Conservation (phyloP, 1,140 invertebrate genomes). For the Diploscapter pachys region DNA sequence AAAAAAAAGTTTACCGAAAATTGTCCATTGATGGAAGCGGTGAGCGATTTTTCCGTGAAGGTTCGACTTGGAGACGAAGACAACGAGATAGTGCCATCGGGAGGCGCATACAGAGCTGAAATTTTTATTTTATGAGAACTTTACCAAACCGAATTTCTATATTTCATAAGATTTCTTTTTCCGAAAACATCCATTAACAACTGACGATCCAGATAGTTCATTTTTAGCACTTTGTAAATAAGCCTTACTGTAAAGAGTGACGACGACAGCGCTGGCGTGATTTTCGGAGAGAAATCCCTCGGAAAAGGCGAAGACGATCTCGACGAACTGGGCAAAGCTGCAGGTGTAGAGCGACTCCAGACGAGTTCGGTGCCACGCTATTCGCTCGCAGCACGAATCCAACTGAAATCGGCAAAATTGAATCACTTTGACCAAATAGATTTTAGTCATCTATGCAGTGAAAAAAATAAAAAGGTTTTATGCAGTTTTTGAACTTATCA, state of each 20-base stretch:
- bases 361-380: constrained; percentile 7
- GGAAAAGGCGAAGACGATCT: constrained; percentile 6
- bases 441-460: neutral
- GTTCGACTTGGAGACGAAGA: no score
- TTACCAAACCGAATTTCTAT: no score
- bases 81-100: no score
- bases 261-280: constrained; percentile 8
- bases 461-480: neutral
- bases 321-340: constrained; percentile 2
- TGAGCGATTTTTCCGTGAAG: no score
- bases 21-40: no score
- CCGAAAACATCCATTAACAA: no score
- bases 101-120: no score
- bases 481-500: neutral
- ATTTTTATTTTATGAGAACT: no score
- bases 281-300: constrained; percentile 16
- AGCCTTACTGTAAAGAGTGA: constrained; percentile 5
- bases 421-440: neutral
- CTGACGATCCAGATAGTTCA: no score
- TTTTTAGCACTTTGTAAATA: no score
- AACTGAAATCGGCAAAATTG: neutral
- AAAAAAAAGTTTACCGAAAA: no score
- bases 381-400: constrained; percentile 14
- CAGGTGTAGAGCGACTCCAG: constrained; percentile 7
- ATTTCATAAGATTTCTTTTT: no score